Evolutionary conservation across 1,140 invertebrate genomes (phyloP).

Genomic region (Popillia japonica): DNA sequence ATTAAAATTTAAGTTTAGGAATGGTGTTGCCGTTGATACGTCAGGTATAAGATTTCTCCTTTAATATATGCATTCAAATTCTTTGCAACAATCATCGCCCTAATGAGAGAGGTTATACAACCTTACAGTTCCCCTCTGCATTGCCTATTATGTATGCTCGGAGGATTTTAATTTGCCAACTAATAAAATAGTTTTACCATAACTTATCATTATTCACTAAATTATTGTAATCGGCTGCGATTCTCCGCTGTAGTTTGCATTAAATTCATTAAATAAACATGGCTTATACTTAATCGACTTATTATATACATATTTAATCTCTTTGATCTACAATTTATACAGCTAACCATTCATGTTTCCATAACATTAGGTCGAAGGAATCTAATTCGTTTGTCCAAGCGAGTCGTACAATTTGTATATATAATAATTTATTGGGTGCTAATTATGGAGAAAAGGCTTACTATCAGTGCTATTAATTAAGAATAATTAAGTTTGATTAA

Average conservation of each 20-base stretch:
- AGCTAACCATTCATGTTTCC: slow-evolving; percentile 21
- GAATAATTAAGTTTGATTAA: slow-evolving; percentile 9
- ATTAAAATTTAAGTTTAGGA: not conserved
- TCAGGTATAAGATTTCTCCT: no score
- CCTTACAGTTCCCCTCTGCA: not conserved
- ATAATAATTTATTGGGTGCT: slow-evolving; percentile 16
- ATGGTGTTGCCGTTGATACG: not conserved
- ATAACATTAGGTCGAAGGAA: slow-evolving; percentile 13
- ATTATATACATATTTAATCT: slow-evolving; percentile 22
- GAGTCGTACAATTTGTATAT: slow-evolving; percentile 1
- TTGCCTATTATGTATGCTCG: not conserved
- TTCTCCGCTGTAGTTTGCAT: not conserved
- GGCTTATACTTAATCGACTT: slow-evolving; percentile 15
- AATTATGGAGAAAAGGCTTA: slow-evolving; percentile 16
- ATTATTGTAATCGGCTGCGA: not conserved
- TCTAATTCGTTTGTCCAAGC: not conserved
- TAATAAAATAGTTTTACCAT: not conserved
- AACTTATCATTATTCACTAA: slow-evolving; percentile 19
- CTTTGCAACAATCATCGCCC: not conserved
- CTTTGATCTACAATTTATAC: slow-evolving; percentile 25
- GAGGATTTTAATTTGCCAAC: slow-evolving; percentile 8
- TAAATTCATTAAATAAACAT: slow-evolving; percentile 30
- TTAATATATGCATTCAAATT: not conserved
- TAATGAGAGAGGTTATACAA: not conserved
- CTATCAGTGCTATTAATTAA: slow-evolving; percentile 3